Percentiles rank a stretch among this genome's conserved stretches.
These are phyloP conservation scores for Bhutanitis thaidina DNA, from an alignment of 2,888 invertebrate species.

Conservation along the genomic window DNA sequence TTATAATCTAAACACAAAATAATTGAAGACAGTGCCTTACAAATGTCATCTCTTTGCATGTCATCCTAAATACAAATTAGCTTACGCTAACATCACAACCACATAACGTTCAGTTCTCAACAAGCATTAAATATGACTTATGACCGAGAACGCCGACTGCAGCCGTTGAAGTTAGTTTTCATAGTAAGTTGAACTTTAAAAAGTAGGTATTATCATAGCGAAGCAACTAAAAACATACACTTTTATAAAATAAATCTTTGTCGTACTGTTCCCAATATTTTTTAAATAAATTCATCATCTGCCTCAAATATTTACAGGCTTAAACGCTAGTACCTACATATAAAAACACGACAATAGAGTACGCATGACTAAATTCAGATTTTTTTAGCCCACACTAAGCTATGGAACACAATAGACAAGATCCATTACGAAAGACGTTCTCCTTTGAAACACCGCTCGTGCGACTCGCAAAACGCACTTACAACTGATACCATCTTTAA, in stretches of 20 bases:
- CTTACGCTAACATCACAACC: constrained; percentile 4
- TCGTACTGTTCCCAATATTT: no score
- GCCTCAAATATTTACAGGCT: no score
- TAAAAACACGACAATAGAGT: no score
- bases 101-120: constrained; percentile 1
- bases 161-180: neutral
- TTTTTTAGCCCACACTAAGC: neutral
- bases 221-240: no score
- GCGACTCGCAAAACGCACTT: constrained; percentile 64
- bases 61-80: neutral
- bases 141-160: neutral
- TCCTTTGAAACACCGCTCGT: constrained; percentile 46
- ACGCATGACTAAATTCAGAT: no score
- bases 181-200: neutral
- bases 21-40: no score
- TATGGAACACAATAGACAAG: constrained; percentile 1
- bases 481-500: constrained; percentile 71
- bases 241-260: no score
- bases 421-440: constrained; percentile 9
- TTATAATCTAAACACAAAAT: no score
- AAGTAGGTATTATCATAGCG: no score
- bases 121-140: constrained; percentile 10
- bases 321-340: no score
- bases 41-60: no score
- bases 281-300: no score